A percentile compares a stretch with the other conserved stretches of the same genome.
Conservation (phyloP, 2,888 invertebrate genomes). For the Limenitis camilla region DNA sequence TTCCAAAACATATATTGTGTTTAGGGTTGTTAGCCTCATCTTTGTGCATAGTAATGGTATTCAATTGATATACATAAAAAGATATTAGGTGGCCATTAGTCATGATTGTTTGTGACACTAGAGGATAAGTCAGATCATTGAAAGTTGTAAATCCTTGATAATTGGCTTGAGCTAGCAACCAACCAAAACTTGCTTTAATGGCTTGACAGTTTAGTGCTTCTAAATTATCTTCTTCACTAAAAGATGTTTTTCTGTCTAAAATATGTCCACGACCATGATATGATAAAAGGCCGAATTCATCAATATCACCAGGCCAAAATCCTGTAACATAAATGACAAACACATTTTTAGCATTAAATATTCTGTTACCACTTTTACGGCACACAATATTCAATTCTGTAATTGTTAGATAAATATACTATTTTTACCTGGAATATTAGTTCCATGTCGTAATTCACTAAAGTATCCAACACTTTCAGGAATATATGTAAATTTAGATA, state of each 20-base stretch:
- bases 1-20: conserved; percentile 87
- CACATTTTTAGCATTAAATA: background rate
- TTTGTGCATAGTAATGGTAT: conserved; percentile 82
- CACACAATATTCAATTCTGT: background rate
- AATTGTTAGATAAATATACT: background rate
- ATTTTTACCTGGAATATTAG: conserved; percentile 81
- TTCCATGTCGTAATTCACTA: conserved; percentile 75
- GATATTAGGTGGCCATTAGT: conserved; percentile 92
- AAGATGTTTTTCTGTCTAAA: conserved; percentile 53
- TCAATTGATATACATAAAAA: conserved; percentile 93
- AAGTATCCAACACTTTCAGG: conserved; percentile 77
- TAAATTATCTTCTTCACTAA: conserved; percentile 70
- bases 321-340: conserved; percentile 62
- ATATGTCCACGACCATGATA: conserved; percentile 81
- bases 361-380: background rate
- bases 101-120: conserved; percentile 89
- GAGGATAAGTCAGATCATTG: conserved; percentile 92
- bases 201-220: conserved; percentile 84
- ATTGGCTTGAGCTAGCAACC: conserved; percentile 85
- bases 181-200: conserved; percentile 85
- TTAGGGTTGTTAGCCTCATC: conserved; percentile 79
- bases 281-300: conserved; percentile 86
- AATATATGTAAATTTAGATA: conserved; percentile 75
- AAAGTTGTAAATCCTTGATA: conserved; percentile 92
- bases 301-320: conserved; percentile 87